Conservation (phyloP, 2,888 invertebrate species). For the Hylaea fasciaria region DNA sequence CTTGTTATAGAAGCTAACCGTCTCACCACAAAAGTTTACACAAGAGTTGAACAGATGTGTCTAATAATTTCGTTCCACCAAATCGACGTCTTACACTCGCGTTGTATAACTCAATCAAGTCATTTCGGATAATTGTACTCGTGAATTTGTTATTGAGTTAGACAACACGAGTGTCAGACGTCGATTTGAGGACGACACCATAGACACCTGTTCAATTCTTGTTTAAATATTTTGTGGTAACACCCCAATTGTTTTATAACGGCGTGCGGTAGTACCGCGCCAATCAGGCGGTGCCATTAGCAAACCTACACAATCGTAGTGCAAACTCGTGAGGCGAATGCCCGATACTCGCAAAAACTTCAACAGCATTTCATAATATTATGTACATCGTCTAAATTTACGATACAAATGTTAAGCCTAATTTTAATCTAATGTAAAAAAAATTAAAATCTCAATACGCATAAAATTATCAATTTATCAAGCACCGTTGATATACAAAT, state of each 20-base stretch:
- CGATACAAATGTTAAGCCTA: constrained; percentile 45
- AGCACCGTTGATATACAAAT: constrained; percentile 58
- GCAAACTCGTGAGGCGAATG: constrained; percentile 15
- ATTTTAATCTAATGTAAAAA: constrained; percentile 48
- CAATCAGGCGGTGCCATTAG: constrained; percentile 3
- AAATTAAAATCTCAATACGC: constrained; percentile 61
- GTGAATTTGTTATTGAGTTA: too few species aligned
- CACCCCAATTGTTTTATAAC: background rate
- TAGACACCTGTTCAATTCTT: too few species aligned
- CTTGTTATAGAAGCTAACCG: too few species aligned
- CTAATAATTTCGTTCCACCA: too few species aligned
- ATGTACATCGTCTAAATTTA: constrained; percentile 43
- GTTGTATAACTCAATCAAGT: too few species aligned
- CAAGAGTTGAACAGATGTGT: too few species aligned
- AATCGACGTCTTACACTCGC: too few species aligned
- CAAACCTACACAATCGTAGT: constrained; percentile 8
- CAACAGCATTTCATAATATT: constrained; percentile 43
- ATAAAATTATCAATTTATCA: constrained; percentile 54
- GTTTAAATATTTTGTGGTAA: too few species aligned
- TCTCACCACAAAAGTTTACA: too few species aligned
- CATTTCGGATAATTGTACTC: too few species aligned
- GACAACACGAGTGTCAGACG: too few species aligned
- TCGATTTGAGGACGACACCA: too few species aligned
- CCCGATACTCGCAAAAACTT: constrained; percentile 39
- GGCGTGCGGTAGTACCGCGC: background rate